Base-by-base conservation (phyloP, 2,888 invertebrate species). In the Hydrotaea diabolus region DNA sequence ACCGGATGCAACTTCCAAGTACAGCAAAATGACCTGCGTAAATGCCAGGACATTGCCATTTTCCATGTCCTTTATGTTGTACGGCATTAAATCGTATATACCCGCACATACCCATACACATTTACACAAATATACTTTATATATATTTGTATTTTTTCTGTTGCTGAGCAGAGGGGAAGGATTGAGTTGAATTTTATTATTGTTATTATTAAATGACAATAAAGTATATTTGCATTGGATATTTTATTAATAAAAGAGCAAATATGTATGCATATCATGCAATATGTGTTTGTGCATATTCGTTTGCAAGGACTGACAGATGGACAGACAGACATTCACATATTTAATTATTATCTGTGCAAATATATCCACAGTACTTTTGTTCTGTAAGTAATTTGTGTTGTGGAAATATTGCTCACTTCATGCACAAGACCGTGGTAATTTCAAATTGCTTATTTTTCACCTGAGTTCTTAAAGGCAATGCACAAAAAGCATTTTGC, bases 131-230 rank as follows among this genome's bases (percentile, higher is more conserved):
- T 7, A 7, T 31, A 7, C 31, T 4, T 31, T 31, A 39, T 4
- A 4, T 36, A 31, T 53, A 46, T 64, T 72, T 76, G 23, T 71
- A 23, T 74, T 39, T 49, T 39, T 57, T 21, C 9, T 64, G 72
- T 19, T 62, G 15, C 8, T 0, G 31, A 31, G 31, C 26, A 59
- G 39, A 36, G 62, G 15, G 0, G 19, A 19, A 21, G 73, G 19
- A 53, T 21, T 55, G 83, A 49, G 62, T 19, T 72, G 59, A 26
- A 81, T 59, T 39, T 57, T 57, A 59, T 57, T 64, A 80, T 78
- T 83, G 80, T 85, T 83, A 83, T 83, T 83, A 85, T 85, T 78
- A 80, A 85, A 83, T 78, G 85, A 73, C 80, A 85, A 77, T 81
- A 73, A 77, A 64, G 26, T 57, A 62, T 83, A 76, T 85, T 83